phyloP scores from a whole-genome alignment of 2,113 vertebrate genomes.

The Upupa epops region DNA sequence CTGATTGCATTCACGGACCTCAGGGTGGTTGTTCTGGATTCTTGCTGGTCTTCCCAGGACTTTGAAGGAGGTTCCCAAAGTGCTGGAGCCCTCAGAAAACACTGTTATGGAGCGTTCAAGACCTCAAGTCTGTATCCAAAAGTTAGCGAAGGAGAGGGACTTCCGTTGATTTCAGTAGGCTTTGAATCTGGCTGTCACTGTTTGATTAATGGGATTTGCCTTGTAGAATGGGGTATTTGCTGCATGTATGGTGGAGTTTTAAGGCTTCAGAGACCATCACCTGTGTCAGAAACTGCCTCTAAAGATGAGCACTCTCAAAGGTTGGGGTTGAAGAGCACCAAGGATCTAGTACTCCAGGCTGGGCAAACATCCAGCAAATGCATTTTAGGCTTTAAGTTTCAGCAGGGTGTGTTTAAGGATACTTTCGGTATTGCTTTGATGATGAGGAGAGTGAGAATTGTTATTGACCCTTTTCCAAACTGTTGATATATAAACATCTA shows the following conservation, averaged over 20 bases:
- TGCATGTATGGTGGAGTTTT: neutral
- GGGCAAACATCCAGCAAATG: neutral
- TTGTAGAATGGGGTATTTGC: neutral
- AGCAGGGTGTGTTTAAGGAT: neutral
- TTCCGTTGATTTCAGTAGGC: neutral
- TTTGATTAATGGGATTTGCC: constrained; percentile 26
- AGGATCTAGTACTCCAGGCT: neutral
- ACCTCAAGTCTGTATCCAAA: neutral
- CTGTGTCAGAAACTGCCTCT: constrained; percentile 11
- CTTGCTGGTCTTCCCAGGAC: neutral
- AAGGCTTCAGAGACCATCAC: neutral
- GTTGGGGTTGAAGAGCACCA: neutral
- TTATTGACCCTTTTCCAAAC: neutral
- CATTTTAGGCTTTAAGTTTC: constrained; percentile 31
- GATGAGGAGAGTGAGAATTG: neutral
- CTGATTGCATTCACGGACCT: neutral
- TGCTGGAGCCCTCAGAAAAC: neutral
- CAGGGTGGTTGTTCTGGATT: neutral
- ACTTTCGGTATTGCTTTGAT: constrained; percentile 30
- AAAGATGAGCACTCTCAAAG: constrained; percentile 11
- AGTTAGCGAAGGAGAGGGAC: neutral
- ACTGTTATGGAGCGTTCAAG: neutral
- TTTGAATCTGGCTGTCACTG: neutral
- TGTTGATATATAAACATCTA: constrained; percentile 32
- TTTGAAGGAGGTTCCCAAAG: neutral